Conservation (phyloP, 64 coral and sea anemone genomes). For the Cladopsammia gracilis region DNA sequence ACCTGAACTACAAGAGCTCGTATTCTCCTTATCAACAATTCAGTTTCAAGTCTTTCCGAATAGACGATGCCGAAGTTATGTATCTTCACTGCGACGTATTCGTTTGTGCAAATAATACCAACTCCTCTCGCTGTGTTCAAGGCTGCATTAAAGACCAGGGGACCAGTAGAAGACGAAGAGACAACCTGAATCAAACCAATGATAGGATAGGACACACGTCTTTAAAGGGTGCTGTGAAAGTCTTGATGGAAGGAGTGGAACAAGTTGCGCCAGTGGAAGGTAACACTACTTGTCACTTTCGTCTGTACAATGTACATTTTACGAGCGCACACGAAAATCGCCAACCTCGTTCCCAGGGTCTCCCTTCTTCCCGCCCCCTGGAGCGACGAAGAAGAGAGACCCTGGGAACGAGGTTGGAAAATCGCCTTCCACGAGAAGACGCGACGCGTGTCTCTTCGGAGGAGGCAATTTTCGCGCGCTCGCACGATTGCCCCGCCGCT, state of each 20-base stretch:
- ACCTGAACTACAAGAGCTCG: constrained; percentile 58
- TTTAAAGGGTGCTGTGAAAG: background rate
- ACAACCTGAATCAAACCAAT: background rate
- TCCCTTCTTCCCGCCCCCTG: too few relatives aligned
- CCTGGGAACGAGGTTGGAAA: too few relatives aligned
- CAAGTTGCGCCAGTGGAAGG: background rate
- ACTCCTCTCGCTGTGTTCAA: constrained; percentile 46
- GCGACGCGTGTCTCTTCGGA: too few relatives aligned
- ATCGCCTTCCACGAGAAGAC: too few relatives aligned
- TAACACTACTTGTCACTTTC: background rate
- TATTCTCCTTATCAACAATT: constrained; percentile 45
- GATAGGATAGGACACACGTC: background rate
- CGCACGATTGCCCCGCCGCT: too few relatives aligned
- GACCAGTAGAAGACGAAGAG: background rate
- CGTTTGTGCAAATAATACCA: constrained; percentile 41
- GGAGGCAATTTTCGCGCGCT: too few relatives aligned
- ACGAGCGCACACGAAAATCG: too few relatives aligned
- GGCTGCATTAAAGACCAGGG: constrained; percentile 14
- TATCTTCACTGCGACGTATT: constrained; percentile 71
- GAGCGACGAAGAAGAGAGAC: too few relatives aligned
- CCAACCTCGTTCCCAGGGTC: too few relatives aligned
- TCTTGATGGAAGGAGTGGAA: background rate
- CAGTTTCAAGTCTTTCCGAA: constrained; percentile 55
- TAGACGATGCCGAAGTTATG: constrained; percentile 5
- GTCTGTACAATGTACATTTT: too few relatives aligned